Conservation (phyloP, 53 echinoderm and acorn worm species). For the Antedon mediterranea region DNA sequence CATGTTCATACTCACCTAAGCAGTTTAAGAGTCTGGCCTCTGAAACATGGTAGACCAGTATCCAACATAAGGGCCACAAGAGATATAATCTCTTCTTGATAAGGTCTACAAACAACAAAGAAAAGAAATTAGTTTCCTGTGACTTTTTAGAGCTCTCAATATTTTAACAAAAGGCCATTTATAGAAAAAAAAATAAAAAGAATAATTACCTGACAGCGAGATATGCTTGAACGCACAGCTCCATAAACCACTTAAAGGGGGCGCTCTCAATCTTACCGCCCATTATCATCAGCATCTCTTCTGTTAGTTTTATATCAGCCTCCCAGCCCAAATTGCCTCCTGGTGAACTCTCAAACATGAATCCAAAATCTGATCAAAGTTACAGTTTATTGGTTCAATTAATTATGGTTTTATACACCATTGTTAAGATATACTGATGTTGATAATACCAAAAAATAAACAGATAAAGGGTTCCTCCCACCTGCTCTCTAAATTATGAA, state of each 20-base stretch:
- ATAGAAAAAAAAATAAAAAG: too few relatives aligned
- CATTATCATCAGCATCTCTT: slow-evolving; percentile 97
- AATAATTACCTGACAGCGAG: slow-evolving; percentile 62
- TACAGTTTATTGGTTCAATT: background rate
- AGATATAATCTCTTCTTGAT: slow-evolving; percentile 88
- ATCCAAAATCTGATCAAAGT: slow-evolving; percentile 63
- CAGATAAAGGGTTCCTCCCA: too few relatives aligned
- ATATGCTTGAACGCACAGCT: slow-evolving; percentile 79
- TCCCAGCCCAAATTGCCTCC: slow-evolving; percentile 96
- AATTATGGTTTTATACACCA: too few relatives aligned
- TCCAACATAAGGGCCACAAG: slow-evolving; percentile 90
- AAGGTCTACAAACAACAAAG: slow-evolving; percentile 35
- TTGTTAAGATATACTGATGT: too few relatives aligned
- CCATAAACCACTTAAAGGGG: slow-evolving; percentile 95
- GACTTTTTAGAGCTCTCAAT: too few relatives aligned
- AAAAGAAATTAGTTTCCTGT: background rate
- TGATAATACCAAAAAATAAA: too few relatives aligned
- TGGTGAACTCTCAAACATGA: slow-evolving; percentile 97
- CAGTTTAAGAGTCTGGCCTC: slow-evolving; percentile 78
- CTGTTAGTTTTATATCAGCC: slow-evolving; percentile 90
- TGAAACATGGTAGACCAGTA: slow-evolving; percentile 94
- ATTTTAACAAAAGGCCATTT: too few relatives aligned
- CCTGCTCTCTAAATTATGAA: too few relatives aligned
- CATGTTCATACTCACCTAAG: slow-evolving; percentile 41
- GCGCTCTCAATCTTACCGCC: slow-evolving; percentile 81